Conservation (phyloP, 2,888 invertebrate genomes). For the Aspidiotus destructor region DNA sequence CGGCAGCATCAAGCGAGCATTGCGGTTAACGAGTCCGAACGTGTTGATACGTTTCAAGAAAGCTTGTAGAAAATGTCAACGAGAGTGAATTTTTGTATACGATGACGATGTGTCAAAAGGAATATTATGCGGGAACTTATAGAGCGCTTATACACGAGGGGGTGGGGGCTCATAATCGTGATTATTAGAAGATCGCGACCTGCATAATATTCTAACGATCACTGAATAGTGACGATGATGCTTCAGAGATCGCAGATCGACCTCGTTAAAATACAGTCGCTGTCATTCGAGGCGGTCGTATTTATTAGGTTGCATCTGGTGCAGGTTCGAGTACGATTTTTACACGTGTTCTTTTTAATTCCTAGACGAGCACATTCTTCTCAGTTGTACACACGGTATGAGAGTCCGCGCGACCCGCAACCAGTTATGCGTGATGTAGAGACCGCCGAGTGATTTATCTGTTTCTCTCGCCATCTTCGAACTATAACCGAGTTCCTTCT, state of each 20-base stretch:
- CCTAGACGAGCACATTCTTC: conserved; percentile 13
- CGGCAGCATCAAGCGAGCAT: conserved; percentile 5
- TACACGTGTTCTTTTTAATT: conserved; percentile 18
- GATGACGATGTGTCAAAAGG: too few species aligned
- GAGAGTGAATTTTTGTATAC: too few species aligned
- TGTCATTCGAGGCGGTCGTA: conserved; percentile 10
- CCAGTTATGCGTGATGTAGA: conserved; percentile 1
- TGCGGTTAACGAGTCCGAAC: conserved; percentile 18
- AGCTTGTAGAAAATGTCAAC: not conserved
- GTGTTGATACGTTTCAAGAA: conserved; percentile 29
- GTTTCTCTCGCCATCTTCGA: not conserved
- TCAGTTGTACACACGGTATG: not conserved
- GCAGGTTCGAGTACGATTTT: conserved; percentile 10
- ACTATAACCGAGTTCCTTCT: too few species aligned
- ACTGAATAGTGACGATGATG: too few species aligned
- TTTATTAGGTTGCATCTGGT: conserved; percentile 21
- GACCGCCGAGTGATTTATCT: not conserved
- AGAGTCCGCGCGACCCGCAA: not conserved
- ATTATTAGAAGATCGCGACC: too few species aligned
- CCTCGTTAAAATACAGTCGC: conserved; percentile 13
- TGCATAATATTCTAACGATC: too few species aligned
- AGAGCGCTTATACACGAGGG: too few species aligned
- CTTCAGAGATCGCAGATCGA: not conserved
- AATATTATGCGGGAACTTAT: too few species aligned
- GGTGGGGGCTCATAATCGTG: too few species aligned